These are phyloP conservation scores for Esox niger DNA, from an alignment of 2,113 vertebrate genomes.

Conservation along the genomic window DNA sequence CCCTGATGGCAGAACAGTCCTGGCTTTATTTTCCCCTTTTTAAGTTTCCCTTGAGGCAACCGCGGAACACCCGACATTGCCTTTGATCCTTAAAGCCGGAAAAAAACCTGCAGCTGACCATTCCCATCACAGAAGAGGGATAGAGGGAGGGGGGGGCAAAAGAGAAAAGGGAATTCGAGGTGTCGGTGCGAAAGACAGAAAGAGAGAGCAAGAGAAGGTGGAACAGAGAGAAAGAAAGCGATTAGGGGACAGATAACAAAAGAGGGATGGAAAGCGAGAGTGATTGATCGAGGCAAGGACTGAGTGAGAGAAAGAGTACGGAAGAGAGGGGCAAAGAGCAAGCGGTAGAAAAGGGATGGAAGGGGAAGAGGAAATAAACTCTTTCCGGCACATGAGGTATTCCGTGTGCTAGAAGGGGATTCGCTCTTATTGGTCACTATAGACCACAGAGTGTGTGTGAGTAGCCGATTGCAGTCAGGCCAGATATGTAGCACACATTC, in stretches of 20 bases:
- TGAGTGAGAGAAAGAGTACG: neutral
- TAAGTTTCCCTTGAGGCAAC: conserved; percentile 20
- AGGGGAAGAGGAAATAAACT: neutral
- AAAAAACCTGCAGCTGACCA: conserved; percentile 25
- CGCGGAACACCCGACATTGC: conserved; percentile 40
- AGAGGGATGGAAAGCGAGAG: neutral
- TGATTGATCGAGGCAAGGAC: neutral
- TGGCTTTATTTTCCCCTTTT: neutral
- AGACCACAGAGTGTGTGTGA: neutral
- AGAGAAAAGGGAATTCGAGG: neutral
- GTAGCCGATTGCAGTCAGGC: neutral
- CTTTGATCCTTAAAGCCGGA: conserved; percentile 36
- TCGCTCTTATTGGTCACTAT: neutral
- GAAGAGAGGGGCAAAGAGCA: neutral
- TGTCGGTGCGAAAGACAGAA: neutral
- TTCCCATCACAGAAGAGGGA: neutral
- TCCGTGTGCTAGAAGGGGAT: neutral
- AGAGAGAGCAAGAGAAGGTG: neutral
- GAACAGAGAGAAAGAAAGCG: neutral
- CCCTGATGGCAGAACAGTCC: neutral
- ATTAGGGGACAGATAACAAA: too few species aligned
- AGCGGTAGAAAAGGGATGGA: neutral
- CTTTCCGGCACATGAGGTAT: neutral
- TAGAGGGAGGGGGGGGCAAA: neutral
- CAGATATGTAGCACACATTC: neutral